These are phyloP conservation scores for Percopsis transmontana DNA, from an alignment of 2,113 vertebrate species.

Conservation along the genomic window DNA sequence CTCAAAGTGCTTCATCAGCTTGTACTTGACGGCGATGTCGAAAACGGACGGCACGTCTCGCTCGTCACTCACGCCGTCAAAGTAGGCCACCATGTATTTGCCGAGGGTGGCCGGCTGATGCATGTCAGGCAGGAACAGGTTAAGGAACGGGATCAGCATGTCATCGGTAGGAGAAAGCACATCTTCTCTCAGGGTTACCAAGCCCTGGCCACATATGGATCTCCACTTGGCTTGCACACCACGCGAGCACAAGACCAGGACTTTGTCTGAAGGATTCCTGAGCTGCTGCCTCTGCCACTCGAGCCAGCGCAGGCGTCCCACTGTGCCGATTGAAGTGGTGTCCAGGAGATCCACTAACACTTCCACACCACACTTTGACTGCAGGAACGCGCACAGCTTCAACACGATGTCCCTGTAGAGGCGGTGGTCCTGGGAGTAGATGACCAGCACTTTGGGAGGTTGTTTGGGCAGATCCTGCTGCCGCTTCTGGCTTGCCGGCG, in stretches of 20 bases:
- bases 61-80: slow-evolving; percentile 82
- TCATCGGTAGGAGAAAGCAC: slow-evolving; percentile 79
- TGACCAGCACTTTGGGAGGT: slow-evolving; percentile 82
- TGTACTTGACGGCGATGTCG: slow-evolving; percentile 83
- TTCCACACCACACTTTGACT: slow-evolving; percentile 84
- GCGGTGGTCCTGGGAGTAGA: slow-evolving; percentile 92
- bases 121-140: slow-evolving; percentile 89
- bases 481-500: neutral
- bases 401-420: slow-evolving; percentile 90
- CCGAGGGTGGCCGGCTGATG: slow-evolving; percentile 84
- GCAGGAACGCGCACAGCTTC: slow-evolving; percentile 89
- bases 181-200: slow-evolving; percentile 82
- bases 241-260: slow-evolving; percentile 89
- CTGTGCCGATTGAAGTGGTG: slow-evolving; percentile 79
- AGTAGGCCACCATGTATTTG: slow-evolving; percentile 92
- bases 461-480: neutral
- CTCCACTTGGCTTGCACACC: slow-evolving; percentile 93
- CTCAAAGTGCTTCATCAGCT: slow-evolving; percentile 91
- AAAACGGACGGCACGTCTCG: slow-evolving; percentile 87
- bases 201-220: slow-evolving; percentile 82
- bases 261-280: slow-evolving; percentile 81
- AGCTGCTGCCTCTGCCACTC: slow-evolving; percentile 85
- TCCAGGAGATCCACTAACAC: slow-evolving; percentile 90
- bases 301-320: slow-evolving; percentile 87
- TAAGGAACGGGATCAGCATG: slow-evolving; percentile 88